Evolutionary conservation across 1,140 invertebrate genomes (phyloP), one percentile per base, ranked within the genome.

Genomic region (Drosophila nasuta): DNA sequence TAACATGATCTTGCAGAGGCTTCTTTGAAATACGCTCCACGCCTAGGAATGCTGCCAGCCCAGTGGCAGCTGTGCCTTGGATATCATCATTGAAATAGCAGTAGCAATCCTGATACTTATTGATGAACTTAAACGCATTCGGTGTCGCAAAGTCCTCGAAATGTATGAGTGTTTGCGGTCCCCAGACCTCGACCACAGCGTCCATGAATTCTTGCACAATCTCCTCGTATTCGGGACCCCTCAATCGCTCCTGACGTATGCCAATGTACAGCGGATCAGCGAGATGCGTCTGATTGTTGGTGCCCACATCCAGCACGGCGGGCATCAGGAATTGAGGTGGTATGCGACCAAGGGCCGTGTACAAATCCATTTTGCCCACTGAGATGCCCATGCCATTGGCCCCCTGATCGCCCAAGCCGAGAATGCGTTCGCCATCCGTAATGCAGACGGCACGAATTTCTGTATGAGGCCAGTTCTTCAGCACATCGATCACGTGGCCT

Each of bases 51-150:
- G 98, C 98, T 8, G 97, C 97, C 6, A 99, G 95, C 1, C 97
- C 98, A 4, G 99, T 98, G 5, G 97, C 94, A 1, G 96, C 96
- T 0, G 98, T 99, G 11, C 98, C 98, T 93, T 99, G 98, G 82
- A 99, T 99, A 89, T 99, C 98, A 91, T 99, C 98, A 93, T 99
- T 99, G 92, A 99, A 99, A 2, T 96, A 98, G 89, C 97, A 98
- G 88, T 98, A 99, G n/a, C 93, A 81, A 51, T 97, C 92, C 41
- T 96, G 94, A 93, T 99, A 99, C 91, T 97, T 98, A 59, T 95
- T 95, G 56, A 99, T 93, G 25, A 99, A 93, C 30, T 96, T 94
- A 93, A 99, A 99, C 2, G 98, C 98, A 93, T 99, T 99, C 0
- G 96, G 94, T 81, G 99, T 99, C 17, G 95, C 98, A 93, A 99